Base-by-base conservation (phyloP, 1,140 invertebrate genomes). In the Musca vetustissima region DNA sequence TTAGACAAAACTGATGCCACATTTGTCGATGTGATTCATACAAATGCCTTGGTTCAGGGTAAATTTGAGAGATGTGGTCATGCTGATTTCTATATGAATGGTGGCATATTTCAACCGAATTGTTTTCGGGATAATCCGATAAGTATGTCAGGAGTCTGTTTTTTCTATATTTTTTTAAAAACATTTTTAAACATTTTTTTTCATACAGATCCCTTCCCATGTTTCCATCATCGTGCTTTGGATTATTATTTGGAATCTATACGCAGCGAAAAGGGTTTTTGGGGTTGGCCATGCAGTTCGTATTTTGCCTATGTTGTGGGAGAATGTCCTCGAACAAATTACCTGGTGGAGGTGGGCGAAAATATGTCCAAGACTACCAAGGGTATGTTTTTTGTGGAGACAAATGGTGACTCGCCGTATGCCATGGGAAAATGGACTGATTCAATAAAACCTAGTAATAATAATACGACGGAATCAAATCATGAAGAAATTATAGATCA, bases 11-110 rank as follows among this genome's bases (percentile, higher is more conserved):
- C 78, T 4, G 91, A 93, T 73, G 91, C 89, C 0, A 68, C 83
- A 0, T 92, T 91, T 73, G 91, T 93, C 7, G 91, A 92, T 76
- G 87, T 91, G 0, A 87, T 92, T 55, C 92, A 93, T 68, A 91
- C 91, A 0, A 91, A 92, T 76, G 89, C 85, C 11, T 87, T 89
- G 50, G 81, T 89, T 0, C 87, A 90, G 74, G 89, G 89, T 0
- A 86, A 88, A 69, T 52, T 88, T 13, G 87, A 88, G 64, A 73
- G 83, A 17, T 85, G 84, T 67, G 90, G 90, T 0, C 88, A 91
- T 72, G 85, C 89, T 0, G 91, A 92, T 72, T 92, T 92, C 71
- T 92, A 91, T 72, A 85, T 90, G 76, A 92, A 92, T 75, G 90
- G 90, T 0, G 91, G 90, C 0, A 80, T 86, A 19, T 73, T 81